Evolutionary conservation across 2,113 vertebrate species (phyloP), one percentile per base, ranked within the genome.

Genomic region (Grammomys surdaster): DNA sequence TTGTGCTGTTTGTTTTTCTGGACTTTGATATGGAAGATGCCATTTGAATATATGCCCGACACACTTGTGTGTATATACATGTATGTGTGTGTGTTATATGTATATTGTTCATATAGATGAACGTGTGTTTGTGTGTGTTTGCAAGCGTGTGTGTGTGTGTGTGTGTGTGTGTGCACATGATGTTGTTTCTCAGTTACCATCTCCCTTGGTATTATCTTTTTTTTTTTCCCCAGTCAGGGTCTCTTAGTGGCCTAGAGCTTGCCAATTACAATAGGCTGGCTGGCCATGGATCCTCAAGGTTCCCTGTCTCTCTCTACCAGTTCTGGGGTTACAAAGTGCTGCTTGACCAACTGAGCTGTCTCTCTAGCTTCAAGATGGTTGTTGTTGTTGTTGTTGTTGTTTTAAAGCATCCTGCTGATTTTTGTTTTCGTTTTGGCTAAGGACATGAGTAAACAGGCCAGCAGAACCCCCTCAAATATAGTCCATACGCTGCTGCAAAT

Each of bases 1-100:
- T 51, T 65, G 90, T 75, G 93, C 54, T 90, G 65, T 94, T 88
- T 87, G 85, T 20, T 22, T 16, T 36, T 82, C 92, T 76, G 40
- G 78, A 88, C 43, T 89, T 93, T 88, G 40, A 92, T 26, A 56
- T 67, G 40, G 77, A 11, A 58, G 48, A 22, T 92, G 63, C 13
- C 48, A 91, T 4, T 93, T 60, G 63, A 84, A 77, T 58, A 65
- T 58, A 60, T 51, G 51, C 28, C 54, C 26, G 24, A 81, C n/a
- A 72, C 56, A 80, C 36, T 43, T 46, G 43, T 16, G 5, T 43
- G 4, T 63, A 12, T 86, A 7, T 33, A 17, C 48, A 14, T 46
- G n/a, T 63, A 9, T 31, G 12, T 67, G 19, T 60, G 6, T 60
- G 58, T 58, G 5, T 26, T 63, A 24, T 24, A 63, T 65, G 24